phyloP scores from a whole-genome alignment of 1,140 invertebrate genomes.

The Spodoptera litura region DNA sequence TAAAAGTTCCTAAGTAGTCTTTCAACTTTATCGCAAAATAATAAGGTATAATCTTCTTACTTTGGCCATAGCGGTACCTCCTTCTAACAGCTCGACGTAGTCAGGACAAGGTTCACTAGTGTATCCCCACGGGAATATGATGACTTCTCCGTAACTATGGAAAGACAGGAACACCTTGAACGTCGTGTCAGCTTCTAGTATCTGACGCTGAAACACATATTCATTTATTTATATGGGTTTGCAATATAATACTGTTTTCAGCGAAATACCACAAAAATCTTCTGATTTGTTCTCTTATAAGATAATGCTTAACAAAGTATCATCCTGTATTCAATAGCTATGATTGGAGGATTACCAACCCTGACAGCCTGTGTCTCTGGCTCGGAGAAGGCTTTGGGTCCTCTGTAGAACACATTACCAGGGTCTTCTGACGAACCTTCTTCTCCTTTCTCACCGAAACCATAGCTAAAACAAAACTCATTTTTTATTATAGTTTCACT shows the following conservation, averaged over 20 bases:
- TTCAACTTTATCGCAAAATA: not conserved
- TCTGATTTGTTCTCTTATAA: too few relatives aligned
- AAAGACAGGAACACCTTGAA: constrained; percentile 93
- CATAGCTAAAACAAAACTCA: constrained; percentile 62
- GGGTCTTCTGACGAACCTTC: constrained; percentile 87
- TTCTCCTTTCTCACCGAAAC: constrained; percentile 81
- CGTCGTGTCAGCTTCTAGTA: not conserved
- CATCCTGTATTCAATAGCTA: too few relatives aligned
- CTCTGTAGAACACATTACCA: constrained; percentile 90
- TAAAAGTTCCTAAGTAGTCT: not conserved
- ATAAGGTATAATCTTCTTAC: constrained; percentile 53
- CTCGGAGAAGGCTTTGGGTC: constrained; percentile 93
- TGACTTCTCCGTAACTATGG: constrained; percentile 96
- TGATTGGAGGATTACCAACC: constrained; percentile 76
- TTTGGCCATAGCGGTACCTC: constrained; percentile 77
- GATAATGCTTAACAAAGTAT: too few relatives aligned
- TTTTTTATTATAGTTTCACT: too few relatives aligned
- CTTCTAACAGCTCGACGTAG: constrained; percentile 89
- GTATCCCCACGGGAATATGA: constrained; percentile 94
- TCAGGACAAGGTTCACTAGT: constrained; percentile 89
- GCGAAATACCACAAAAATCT: too few relatives aligned
- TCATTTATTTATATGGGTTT: too few relatives aligned
- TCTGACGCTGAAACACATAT: not conserved
- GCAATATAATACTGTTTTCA: not conserved
- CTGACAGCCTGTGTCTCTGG: constrained; percentile 91